Evolutionary conservation across 1,140 invertebrate genomes (phyloP).

Genomic region (Ericerus pela): DNA sequence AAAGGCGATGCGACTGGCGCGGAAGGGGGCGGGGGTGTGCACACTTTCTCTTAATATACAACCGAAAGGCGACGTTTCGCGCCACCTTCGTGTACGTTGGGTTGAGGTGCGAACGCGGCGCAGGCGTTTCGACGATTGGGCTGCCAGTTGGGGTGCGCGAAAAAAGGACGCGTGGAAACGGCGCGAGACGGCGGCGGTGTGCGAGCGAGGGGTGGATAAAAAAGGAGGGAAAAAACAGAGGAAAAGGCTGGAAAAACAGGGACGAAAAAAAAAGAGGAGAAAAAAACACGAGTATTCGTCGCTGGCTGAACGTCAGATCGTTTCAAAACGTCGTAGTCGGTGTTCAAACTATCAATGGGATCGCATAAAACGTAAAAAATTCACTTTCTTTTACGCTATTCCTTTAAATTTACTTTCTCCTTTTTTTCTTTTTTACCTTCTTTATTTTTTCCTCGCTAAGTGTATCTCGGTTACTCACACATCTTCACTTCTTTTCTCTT

Average conservation of each 20-base stretch:
- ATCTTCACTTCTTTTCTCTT: neutral
- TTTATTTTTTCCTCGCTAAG: neutral
- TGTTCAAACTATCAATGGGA: conserved; percentile 12
- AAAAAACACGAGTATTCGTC: neutral
- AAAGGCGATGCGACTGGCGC: no score
- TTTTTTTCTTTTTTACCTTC: neutral
- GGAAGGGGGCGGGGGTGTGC: no score
- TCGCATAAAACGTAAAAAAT: conserved; percentile 12
- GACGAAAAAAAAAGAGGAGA: neutral
- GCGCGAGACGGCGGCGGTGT: no score
- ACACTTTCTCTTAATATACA: no score
- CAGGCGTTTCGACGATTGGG: conserved; percentile 8
- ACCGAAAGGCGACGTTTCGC: neutral
- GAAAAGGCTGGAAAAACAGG: no score
- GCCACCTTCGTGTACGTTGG: neutral
- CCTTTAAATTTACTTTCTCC: conserved; percentile 7
- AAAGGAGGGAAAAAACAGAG: no score
- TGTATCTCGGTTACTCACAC: no score
- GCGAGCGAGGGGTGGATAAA: no score
- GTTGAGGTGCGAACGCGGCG: conserved; percentile 1
- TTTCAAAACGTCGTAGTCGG: conserved; percentile 9
- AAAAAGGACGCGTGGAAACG: no score
- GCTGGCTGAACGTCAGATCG: conserved; percentile 8
- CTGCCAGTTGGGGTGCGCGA: no score
- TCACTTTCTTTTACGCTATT: conserved; percentile 12